Base-by-base conservation (phyloP, 2,113 vertebrate species). In the Psittacus erithacus region DNA sequence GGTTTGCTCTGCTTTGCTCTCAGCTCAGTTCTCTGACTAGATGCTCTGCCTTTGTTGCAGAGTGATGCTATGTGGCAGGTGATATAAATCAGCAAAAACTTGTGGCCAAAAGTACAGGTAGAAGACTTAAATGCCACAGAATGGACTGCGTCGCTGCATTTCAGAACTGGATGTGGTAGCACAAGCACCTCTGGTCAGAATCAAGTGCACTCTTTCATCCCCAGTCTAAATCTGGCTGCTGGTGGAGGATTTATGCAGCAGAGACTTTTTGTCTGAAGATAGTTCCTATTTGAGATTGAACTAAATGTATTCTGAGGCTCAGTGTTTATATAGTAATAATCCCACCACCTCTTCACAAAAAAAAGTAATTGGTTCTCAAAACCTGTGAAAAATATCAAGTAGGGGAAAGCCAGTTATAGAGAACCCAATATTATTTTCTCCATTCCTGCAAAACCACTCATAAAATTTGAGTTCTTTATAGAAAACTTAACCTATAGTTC, bases 121-220 rank as follows among this genome's bases (percentile, higher is more conserved):
- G 43, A 88, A 46, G 29, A 69, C 23, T 57, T 52, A 88, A 70
- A 55, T 70, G 27, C 11, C 49, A 46, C 17, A 60, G 75, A 74
- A 64, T 43, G 17, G 33, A 46, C 47, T 39, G 55, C 4, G 35
- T 24, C 14, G 12, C 47, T 86, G 9, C 44, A 53, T 76, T 92
- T 83, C 73, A 92, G 63, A 73, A 31, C 12, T 62, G 35, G 14
- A 41, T 78, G 60, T 33, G 12, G 16, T 47, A 81, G 41, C 50
- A 79, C 2, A n/a, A 71, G 13, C 11, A 63, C 19, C 15, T 53
- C 55, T 63, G 25, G 8, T 62, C 70, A 67, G n/a, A 90, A 67
- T 4, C 0, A 0, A 44, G 10, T 43, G 35, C 6, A 39, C 7
- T 18, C 17, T 41, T 24, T 28, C 15, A 78, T 3, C 4, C 10